phyloP scores from a whole-genome alignment of 2,797 vertebrate genomes.

The Muscicapa striata region DNA sequence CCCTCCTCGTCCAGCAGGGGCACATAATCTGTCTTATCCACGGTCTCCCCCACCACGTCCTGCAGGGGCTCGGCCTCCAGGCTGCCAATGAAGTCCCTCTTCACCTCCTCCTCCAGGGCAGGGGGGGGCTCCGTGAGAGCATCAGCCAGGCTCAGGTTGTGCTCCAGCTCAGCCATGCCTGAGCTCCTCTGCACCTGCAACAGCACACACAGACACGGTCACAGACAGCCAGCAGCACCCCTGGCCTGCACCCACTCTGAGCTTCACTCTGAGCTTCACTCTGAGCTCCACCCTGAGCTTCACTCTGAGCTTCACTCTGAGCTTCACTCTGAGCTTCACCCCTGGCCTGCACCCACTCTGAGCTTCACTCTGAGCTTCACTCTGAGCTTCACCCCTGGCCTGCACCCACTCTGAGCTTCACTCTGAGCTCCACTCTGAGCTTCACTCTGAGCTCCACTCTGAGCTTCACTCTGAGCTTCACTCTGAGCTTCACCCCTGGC shows the following conservation, averaged over 20 bases:
- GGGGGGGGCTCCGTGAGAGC: slow-evolving; percentile 86
- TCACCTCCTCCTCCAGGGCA: slow-evolving; percentile 81
- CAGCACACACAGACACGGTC: no score
- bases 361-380: no score
- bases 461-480: background rate
- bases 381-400: no score
- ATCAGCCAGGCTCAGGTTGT: slow-evolving; percentile 87
- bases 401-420: no score
- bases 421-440: no score
- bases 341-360: no score
- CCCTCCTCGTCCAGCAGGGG: slow-evolving; percentile 86
- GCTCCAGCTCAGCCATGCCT: slow-evolving; percentile 80
- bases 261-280: no score
- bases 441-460: no score
- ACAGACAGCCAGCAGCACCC: background rate
- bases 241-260: background rate
- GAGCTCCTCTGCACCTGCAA: slow-evolving; percentile 37
- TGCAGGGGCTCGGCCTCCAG: slow-evolving; percentile 91
- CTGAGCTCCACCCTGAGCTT: no score
- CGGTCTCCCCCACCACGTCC: slow-evolving; percentile 91
- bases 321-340: no score
- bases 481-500: no score
- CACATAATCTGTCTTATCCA: slow-evolving; percentile 90
- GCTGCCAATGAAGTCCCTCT: slow-evolving; percentile 89
- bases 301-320: no score